These are phyloP conservation scores for Paramacrobiotus metropolitanus DNA, from an alignment of 1,140 invertebrate genomes.

Conservation along the genomic window DNA sequence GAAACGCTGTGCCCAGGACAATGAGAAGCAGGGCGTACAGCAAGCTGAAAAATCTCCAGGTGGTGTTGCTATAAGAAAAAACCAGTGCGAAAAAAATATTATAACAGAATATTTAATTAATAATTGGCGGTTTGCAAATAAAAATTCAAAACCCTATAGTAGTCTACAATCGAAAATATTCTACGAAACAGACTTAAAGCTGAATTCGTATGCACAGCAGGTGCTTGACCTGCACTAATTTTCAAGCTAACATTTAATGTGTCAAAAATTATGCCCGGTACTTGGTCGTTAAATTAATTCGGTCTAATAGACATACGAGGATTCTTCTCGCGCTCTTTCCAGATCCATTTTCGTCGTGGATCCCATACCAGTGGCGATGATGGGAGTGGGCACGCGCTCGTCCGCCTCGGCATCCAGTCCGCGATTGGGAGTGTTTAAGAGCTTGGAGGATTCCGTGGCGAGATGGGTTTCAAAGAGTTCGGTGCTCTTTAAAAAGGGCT, in stretches of 20 bases:
- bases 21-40: not conserved
- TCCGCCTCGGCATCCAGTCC: not conserved
- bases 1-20: conserved; percentile 1
- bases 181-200: too few species aligned
- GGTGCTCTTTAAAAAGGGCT: not conserved
- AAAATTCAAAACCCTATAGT: too few species aligned
- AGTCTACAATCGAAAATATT: too few species aligned
- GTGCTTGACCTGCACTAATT: too few species aligned
- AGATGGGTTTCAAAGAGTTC: not conserved
- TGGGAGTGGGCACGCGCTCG: not conserved
- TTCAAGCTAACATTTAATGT: not conserved
- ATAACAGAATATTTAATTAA: too few species aligned
- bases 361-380: not conserved
- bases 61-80: not conserved
- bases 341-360: not conserved
- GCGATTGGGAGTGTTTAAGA: not conserved
- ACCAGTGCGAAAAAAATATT: not conserved
- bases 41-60: not conserved
- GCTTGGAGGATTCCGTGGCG: not conserved
- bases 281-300: too few species aligned
- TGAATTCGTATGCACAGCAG: too few species aligned
- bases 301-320: not conserved
- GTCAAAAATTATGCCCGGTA: not conserved
- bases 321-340: not conserved
- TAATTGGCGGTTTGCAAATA: too few species aligned